These are phyloP conservation scores for Halictus quadricinctus DNA, from an alignment of 2,888 invertebrate genomes.

Conservation along the genomic window DNA sequence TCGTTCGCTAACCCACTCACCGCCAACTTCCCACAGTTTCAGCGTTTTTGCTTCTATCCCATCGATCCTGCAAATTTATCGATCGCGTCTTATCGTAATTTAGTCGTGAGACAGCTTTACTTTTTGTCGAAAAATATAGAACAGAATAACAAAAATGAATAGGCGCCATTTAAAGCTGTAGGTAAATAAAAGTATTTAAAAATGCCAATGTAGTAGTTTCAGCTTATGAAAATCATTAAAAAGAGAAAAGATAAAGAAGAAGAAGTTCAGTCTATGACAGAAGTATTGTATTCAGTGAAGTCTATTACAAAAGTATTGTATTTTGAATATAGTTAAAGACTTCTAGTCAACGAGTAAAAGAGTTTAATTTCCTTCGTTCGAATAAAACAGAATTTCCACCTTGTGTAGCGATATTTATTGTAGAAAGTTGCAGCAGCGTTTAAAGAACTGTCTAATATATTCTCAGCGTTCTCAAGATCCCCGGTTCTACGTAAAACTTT, in stretches of 20 bases:
- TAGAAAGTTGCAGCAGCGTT: neutral
- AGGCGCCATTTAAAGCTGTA: too few relatives aligned
- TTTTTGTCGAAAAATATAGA: neutral
- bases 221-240: too few relatives aligned
- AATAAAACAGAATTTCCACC: neutral
- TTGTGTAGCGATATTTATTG: neutral
- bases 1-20: slow-evolving; percentile 17
- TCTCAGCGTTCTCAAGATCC: neutral
- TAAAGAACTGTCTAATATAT: slow-evolving; percentile 10
- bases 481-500: neutral
- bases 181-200: too few relatives aligned
- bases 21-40: neutral
- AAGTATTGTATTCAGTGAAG: neutral
- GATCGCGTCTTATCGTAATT: too few relatives aligned
- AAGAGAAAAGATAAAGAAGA: too few relatives aligned
- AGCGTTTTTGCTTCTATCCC: neutral
- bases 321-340: neutral
- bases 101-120: too few relatives aligned
- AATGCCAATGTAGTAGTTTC: too few relatives aligned
- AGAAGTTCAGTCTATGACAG: too few relatives aligned
- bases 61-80: neutral
- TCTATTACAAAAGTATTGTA: neutral
- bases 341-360: neutral
- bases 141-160: too few relatives aligned
- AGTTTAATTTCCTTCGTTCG: neutral